Evolutionary conservation across 2,888 invertebrate species (phyloP), one percentile per base, ranked within the genome.

Genomic region (Drosophila niveifrons): DNA sequence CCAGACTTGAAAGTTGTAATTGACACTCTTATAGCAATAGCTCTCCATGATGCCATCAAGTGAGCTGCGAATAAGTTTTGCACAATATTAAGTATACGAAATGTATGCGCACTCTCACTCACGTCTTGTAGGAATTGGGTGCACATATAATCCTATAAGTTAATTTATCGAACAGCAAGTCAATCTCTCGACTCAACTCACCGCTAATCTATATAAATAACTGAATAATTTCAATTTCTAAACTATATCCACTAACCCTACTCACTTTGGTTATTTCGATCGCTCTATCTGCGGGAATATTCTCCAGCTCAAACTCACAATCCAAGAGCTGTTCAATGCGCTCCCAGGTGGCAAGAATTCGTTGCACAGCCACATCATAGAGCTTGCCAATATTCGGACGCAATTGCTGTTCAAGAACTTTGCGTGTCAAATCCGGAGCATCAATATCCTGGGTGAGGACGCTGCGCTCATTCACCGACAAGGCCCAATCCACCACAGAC

Each of bases 1-100:
- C 91, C 92, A 91, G 7, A 92, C 55, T 48, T 91, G 88, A 4
- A 90, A 73, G 23, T 79, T 55, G 29, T 80, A 91, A 28, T 88
- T 64, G 0, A 65, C n/a, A 3, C 68, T 72, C 11, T 67, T 41
- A 50, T 85, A 90, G 31, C 65, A 75, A 72, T 90, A 91, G 31
- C 79, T 76, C 2, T 85, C 64, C 3, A 75, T 68, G 0, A 72
- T 57, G 1, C 80, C 80, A 28, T 84, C 78, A 1, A 69, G 15
- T 7, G 55, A 59, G 11, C 75, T 76, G 31, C 4, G 18, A 7
- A 7, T 3, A 13, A 10, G 11, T 1, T 1, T n/a, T 17, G 0
- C 6, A 44, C 3, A 13, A n/a, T 0, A 18, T 7, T 9, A 18
- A 18, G 7, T 11, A 8, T 17, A 10, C 4, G 8, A n/a, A 8